Evolutionary conservation across 2,797 vertebrate species (phyloP).

Genomic region (Vultur gryphus): DNA sequence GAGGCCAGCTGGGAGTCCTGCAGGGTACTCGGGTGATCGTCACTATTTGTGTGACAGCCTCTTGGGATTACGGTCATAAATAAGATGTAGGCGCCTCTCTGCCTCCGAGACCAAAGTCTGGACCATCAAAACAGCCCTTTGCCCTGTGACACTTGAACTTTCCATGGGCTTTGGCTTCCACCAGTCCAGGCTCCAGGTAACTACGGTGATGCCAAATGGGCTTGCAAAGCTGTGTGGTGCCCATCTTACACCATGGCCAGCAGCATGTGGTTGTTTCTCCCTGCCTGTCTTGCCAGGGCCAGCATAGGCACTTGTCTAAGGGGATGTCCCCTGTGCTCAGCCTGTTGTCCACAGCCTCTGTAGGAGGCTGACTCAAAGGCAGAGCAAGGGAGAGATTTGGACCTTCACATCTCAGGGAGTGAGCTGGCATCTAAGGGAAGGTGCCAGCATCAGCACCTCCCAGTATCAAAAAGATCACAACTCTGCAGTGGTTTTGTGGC

Average conservation of each 20-base stretch:
- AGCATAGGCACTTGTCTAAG: not conserved
- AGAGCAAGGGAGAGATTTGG: not conserved
- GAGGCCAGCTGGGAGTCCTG: not conserved
- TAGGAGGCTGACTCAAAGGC: not conserved
- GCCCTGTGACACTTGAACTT: not conserved
- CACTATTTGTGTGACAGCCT: not conserved
- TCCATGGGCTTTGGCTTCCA: not conserved
- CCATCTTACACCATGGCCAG: not conserved
- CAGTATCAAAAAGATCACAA: not conserved
- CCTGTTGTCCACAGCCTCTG: not conserved
- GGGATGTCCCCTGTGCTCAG: not conserved
- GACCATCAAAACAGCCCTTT: not conserved
- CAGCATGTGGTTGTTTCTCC: not conserved
- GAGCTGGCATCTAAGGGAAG: not conserved
- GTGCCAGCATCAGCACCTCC: not conserved
- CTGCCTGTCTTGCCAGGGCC: not conserved
- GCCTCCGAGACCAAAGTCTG: not conserved
- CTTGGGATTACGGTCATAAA: not conserved
- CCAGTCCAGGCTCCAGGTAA: not conserved
- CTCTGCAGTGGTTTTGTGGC: not conserved
- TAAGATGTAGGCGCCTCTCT: not conserved
- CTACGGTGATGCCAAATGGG: not conserved
- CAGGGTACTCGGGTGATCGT: not conserved
- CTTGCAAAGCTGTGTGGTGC: not conserved
- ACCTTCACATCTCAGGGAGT: not conserved